Evolutionary conservation across 2,113 vertebrate genomes (phyloP), one percentile per base, ranked within the genome.

Genomic region (Abramis brama): DNA sequence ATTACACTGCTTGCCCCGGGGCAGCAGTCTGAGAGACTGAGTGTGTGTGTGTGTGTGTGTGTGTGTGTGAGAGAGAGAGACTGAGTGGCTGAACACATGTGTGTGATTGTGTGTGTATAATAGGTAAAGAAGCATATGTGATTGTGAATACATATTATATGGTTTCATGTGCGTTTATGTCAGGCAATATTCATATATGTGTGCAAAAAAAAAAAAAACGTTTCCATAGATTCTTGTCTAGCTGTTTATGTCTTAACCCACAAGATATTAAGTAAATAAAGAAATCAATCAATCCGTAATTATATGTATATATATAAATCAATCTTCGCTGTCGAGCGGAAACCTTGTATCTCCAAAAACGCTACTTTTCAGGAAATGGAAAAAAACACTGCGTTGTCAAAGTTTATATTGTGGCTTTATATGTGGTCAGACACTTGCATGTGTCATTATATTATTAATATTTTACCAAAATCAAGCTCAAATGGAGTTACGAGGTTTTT

Each of bases 1-100:
- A 89, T 89, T 88, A 89, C 88, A 87, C 79, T 86, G 88, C 83
- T 77, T 85, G 82, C 85, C 88, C 85, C 50, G 70, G 88, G 85
- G 82, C 85, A 78, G 43, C 68, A 82, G 85, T 47, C 75, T 86
- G 71, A 36, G 21, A 33, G 62, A 79, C 55, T 79, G 78, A 71
- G 83, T 81, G 84, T 84, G 84, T 85, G 79, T 83, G 76, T 83
- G 59, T 80, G 81, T 73, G 81, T 73, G 68, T 68, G 73, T 81
- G 84, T 83, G 84, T 85, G 79, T 80, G 39, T 9, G 82, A 17
- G 11, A 19, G 57, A 17, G 73, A 57, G 62, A 70, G 47, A 71
- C 39, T 5, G 81, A 57, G 81, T 39, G 68, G 19, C 64, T 57
- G 55, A 52, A 60, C 62, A 73, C 43, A 62, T 84, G 66, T 85